A percentile compares a stretch with the other conserved stretches of the same genome.
Conservation (phyloP, 2,113 vertebrate species). For the Porphyrio hochstetteri region DNA sequence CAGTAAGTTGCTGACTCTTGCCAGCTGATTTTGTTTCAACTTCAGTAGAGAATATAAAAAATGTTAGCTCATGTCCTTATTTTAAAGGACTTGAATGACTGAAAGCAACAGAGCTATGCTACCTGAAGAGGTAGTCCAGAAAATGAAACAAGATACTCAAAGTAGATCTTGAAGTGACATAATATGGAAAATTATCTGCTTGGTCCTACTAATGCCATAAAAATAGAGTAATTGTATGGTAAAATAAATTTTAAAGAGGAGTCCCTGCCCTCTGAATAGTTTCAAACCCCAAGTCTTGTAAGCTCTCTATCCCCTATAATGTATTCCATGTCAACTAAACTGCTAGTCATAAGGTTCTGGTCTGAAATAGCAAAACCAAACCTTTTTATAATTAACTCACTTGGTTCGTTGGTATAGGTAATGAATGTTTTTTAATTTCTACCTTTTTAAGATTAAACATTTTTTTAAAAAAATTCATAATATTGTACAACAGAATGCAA, state of each 20-base stretch:
- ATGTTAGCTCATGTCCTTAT: neutral
- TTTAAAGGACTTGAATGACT: neutral
- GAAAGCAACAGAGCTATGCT: neutral
- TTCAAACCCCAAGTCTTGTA: neutral
- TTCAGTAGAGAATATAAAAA: neutral
- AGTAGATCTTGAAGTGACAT: neutral
- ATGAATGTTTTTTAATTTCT: neutral
- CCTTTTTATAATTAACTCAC: neutral
- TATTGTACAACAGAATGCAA: neutral
- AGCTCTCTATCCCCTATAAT: neutral
- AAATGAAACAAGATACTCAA: neutral
- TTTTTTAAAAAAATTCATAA: neutral
- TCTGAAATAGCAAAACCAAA: neutral
- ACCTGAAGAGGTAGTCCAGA: neutral
- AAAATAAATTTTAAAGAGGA: neutral
- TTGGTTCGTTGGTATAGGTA: neutral
- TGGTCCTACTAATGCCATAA: neutral
- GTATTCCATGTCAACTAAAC: neutral
- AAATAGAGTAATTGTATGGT: neutral
- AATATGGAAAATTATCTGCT: neutral
- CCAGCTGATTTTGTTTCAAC: neutral
- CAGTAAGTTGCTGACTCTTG: conserved; percentile 78
- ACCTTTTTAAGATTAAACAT: neutral
- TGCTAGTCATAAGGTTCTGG: neutral
- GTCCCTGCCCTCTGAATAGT: neutral